These are phyloP conservation scores for Drosophila lacicola DNA, from an alignment of 2,888 invertebrate genomes.

Conservation along the genomic window DNA sequence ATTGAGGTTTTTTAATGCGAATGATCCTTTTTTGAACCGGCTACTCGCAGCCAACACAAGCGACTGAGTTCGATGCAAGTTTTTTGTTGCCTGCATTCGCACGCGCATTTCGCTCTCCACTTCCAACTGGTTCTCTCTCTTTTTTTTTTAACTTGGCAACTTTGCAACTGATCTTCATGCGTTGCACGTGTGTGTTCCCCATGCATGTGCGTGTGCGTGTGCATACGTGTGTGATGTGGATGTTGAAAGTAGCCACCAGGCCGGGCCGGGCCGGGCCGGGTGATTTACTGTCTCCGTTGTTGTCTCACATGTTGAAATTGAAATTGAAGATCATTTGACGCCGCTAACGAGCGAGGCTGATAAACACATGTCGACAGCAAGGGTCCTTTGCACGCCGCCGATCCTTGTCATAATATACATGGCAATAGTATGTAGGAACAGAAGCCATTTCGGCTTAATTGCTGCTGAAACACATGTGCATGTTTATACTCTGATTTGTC, in stretches of 20 bases:
- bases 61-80: slow-evolving; percentile 47
- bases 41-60: slow-evolving; percentile 44
- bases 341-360: slow-evolving; percentile 56
- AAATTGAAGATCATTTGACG: slow-evolving; percentile 47
- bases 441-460: slow-evolving; percentile 53
- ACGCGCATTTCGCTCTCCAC: slow-evolving; percentile 30
- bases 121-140: slow-evolving; percentile 63
- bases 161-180: slow-evolving; percentile 54
- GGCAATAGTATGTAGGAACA: slow-evolving; percentile 2
- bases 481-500: slow-evolving; percentile 65
- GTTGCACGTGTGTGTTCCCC: slow-evolving; percentile 49
- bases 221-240: background rate
- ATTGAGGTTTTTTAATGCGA: slow-evolving; percentile 1
- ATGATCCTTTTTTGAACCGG: slow-evolving; percentile 58
- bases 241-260: slow-evolving; percentile 29
- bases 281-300: slow-evolving; percentile 59
- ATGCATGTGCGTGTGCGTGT: background rate
- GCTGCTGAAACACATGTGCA: slow-evolving; percentile 59
- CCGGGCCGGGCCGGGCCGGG: slow-evolving; percentile 2
- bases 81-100: slow-evolving; percentile 23
- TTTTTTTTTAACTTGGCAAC: slow-evolving; percentile 42
- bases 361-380: slow-evolving; percentile 66
- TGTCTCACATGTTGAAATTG: slow-evolving; percentile 50
- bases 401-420: slow-evolving; percentile 51
- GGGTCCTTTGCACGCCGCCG: slow-evolving; percentile 48